phyloP scores from a whole-genome alignment of 2,797 vertebrate genomes.

The Alca torda region DNA sequence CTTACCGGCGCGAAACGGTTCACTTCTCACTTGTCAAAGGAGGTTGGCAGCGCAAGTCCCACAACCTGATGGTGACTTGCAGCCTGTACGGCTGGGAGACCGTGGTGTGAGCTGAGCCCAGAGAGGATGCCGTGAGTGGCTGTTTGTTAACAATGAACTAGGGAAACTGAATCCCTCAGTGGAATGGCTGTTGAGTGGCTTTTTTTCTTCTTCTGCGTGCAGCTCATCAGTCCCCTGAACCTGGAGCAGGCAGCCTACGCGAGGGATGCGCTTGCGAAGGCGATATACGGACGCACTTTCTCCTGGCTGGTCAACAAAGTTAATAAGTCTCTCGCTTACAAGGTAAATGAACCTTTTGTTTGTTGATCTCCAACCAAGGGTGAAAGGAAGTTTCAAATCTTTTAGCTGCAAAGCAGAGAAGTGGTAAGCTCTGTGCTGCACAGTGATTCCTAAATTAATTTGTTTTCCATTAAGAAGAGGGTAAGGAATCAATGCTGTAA shows the following conservation, averaged over 20 bases:
- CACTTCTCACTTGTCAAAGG: not conserved
- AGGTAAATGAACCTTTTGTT: constrained; percentile 72
- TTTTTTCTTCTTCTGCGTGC: not conserved
- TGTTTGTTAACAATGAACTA: not conserved
- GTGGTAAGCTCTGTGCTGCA: not conserved
- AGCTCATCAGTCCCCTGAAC: constrained; percentile 95
- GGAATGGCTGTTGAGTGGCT: not conserved
- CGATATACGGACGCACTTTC: constrained; percentile 94
- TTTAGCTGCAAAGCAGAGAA: not conserved
- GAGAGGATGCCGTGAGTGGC: not conserved
- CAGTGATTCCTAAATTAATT: not conserved
- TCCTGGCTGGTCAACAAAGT: constrained; percentile 97
- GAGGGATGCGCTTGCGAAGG: constrained; percentile 92
- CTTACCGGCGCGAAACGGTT: not conserved
- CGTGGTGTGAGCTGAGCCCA: not conserved
- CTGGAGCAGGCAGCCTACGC: constrained; percentile 93
- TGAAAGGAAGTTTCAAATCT: not conserved
- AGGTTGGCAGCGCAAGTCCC: not conserved
- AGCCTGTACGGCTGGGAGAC: not conserved
- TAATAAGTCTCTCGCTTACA: constrained; percentile 89
- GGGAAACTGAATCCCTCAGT: not conserved
- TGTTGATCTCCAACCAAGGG: accelerated
- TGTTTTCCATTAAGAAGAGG: not conserved
- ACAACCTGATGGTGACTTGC: not conserved
- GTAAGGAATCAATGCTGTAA: not conserved